Evolutionary conservation across 2,888 invertebrate genomes (phyloP), one percentile per base, ranked within the genome.

Genomic region (Prenolepis imparis): DNA sequence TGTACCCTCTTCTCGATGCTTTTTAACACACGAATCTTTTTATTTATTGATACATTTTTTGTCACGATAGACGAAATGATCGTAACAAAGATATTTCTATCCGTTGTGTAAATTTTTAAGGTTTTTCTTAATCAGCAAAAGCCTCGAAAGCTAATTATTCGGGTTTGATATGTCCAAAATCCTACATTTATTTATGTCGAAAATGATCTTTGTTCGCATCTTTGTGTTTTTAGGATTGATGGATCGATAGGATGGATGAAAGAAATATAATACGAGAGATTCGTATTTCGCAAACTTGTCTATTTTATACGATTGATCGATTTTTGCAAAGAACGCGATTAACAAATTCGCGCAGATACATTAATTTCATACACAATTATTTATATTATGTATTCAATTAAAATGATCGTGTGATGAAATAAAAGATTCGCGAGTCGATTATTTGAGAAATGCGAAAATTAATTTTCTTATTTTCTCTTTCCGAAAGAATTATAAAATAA

Each of bases 11-110:
- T 28, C 59, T 52, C 28, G 48, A 12, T n/a, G 41, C 32, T 44
- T n/a, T 74, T 63, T 28, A 57, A 48, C 32, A 9, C n/a, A 44
- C 44, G n/a, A 3, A 52, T 64, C 74, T 52, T 44, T 32, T 44
- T 21, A 15, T 8, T 32, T 36, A 48, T 32, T 32, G 21, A 44
- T n/a, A 11, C 18, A 66, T 12, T 36, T 3, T 2, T 68, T 57
- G 24, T 57, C 41, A 36, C 12, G 11, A 44, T 15, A n/a, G 32
- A n/a, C 32, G 11, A 52, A 21, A 52, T 18, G 18, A 24, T 59
- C 1, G 1, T 3, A 21, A n/a, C 32, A 6, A 1, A 52, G 32
- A 32, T 67, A 32, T 52, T 48, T 68, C 39, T 57, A 21, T 70
- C 21, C 3, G n/a, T n/a, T n/a, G n/a, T n/a, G 21, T 21, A 8